Percentiles rank a stretch among this genome's conserved stretches.
phyloP scores from a whole-genome alignment of 2,113 vertebrate genomes.

The Acinonyx jubatus region DNA sequence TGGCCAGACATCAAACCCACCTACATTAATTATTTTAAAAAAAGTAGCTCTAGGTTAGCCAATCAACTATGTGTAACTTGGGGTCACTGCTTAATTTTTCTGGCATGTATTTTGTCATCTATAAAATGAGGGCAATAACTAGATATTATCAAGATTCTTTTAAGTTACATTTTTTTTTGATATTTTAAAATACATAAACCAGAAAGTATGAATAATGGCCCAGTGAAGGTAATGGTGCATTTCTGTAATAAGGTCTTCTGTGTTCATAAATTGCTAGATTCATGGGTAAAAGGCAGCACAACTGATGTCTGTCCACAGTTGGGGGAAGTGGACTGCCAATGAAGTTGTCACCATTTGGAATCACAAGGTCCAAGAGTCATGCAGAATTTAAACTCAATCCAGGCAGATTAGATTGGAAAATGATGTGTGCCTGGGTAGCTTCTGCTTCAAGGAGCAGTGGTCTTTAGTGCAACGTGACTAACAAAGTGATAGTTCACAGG shows the following conservation, averaged over 20 bases:
- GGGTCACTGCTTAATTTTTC: background rate
- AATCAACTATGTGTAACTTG: background rate
- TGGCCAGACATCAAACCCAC: background rate
- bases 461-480: background rate
- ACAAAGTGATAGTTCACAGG: background rate
- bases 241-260: background rate
- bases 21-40: background rate
- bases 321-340: background rate
- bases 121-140: background rate
- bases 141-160: background rate
- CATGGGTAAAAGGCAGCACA: background rate
- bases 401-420: background rate
- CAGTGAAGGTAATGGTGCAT: background rate
- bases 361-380: background rate
- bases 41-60: background rate
- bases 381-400: background rate
- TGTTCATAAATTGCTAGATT: background rate
- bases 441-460: background rate
- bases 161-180: background rate
- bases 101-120: background rate
- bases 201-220: background rate
- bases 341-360: background rate
- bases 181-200: background rate
- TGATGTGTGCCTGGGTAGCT: background rate
- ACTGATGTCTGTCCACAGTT: background rate